A percentile compares a stretch with the other conserved stretches of the same genome.
These are phyloP conservation scores for Nematopogon swammerdamellus DNA, from an alignment of 2,888 invertebrate species.

Conservation along the genomic window DNA sequence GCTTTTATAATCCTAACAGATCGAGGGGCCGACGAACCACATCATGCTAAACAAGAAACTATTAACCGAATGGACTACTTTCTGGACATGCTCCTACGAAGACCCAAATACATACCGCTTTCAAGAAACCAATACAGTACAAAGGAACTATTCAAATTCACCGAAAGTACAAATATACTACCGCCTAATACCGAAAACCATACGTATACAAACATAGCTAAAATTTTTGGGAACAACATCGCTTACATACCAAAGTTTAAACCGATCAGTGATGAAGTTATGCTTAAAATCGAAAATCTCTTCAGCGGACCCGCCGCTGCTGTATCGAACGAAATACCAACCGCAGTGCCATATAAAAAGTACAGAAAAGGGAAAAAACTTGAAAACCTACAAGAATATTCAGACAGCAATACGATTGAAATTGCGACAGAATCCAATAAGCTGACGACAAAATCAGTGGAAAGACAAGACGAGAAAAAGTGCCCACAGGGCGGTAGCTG, in stretches of 20 bases:
- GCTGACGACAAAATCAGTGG: constrained; percentile 9
- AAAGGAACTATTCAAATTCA: constrained; percentile 48
- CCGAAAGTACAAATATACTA: constrained; percentile 15
- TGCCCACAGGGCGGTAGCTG: constrained; percentile 77
- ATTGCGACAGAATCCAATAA: constrained; percentile 8
- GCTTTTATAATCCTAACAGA: constrained; percentile 27
- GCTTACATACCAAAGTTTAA: constrained; percentile 35
- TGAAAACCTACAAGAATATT: constrained; percentile 13
- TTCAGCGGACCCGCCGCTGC: constrained; percentile 21
- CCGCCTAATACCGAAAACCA: constrained; percentile 19
- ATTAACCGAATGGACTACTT: constrained; percentile 15
- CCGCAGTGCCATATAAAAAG: constrained; percentile 1
- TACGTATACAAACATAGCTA: constrained; percentile 23
- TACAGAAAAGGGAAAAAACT: constrained; percentile 25
- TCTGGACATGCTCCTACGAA: constrained; percentile 8
- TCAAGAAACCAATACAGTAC: constrained; percentile 9
- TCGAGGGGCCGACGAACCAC: constrained; percentile 36
- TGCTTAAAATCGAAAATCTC: constrained; percentile 33
- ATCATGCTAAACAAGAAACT: constrained; percentile 31
- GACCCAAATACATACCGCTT: constrained; percentile 18
- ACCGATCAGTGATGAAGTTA: constrained; percentile 44
- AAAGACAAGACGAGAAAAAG: constrained; percentile 44
- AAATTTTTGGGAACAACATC: constrained; percentile 15
- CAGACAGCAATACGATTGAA: constrained; percentile 7
- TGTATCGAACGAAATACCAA: constrained; percentile 6